Conservation (phyloP, 2,113 vertebrate genomes). For the Cinclus mexicanus region DNA sequence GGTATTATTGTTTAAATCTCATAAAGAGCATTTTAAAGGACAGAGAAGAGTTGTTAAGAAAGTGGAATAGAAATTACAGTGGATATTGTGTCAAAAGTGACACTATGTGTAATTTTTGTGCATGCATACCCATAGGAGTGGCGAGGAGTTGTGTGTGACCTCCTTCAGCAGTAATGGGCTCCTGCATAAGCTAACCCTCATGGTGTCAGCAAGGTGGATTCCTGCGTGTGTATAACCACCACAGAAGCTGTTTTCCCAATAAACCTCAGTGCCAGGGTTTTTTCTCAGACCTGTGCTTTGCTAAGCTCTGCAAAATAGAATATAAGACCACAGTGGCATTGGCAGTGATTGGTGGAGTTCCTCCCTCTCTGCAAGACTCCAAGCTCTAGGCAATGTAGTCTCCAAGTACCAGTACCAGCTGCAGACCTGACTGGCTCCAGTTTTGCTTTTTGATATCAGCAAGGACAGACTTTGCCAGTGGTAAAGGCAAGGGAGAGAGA, state of each 20-base stretch:
- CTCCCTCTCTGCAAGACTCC: not conserved
- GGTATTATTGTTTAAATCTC: not conserved
- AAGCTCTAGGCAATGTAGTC: not conserved
- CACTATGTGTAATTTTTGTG: not conserved
- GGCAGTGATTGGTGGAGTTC: not conserved
- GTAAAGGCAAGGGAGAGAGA: not conserved
- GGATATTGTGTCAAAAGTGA: not conserved
- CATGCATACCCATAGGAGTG: rapidly evolving
- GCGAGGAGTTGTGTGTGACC: rapidly evolving
- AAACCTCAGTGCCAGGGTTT: not conserved
- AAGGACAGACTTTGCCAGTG: not conserved
- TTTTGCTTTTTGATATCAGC: not conserved
- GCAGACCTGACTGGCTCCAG: not conserved
- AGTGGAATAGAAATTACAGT: not conserved
- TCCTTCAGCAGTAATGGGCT: not conserved
- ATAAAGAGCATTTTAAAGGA: not conserved
- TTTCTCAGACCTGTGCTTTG: not conserved
- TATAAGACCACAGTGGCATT: not conserved
- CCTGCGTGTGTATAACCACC: not conserved
- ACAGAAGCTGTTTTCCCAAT: not conserved
- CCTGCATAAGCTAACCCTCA: not conserved
- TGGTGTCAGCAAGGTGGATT: not conserved
- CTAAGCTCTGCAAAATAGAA: not conserved
- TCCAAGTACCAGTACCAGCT: not conserved
- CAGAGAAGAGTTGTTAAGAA: not conserved